phyloP scores from a whole-genome alignment of 1,140 invertebrate species.

The Microplitis demolitor region DNA sequence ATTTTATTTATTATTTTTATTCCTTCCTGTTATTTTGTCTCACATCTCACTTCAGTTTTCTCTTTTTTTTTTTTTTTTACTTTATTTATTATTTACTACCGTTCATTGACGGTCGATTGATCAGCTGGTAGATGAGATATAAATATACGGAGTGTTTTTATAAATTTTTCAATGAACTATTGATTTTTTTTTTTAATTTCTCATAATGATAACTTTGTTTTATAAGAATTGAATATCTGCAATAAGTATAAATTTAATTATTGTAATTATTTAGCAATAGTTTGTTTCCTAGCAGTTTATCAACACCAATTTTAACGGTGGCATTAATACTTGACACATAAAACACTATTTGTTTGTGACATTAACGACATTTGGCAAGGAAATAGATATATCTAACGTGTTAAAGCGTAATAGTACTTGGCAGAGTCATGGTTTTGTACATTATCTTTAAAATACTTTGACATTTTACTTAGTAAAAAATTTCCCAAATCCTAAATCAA shows the following conservation, averaged over 20 bases:
- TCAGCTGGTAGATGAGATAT: constrained; percentile 20
- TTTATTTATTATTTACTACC: neutral
- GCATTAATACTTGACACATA: neutral
- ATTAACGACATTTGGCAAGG: constrained; percentile 23
- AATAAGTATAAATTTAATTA: neutral
- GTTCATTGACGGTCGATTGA: constrained; percentile 10
- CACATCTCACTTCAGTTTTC: neutral
- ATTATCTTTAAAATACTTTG: neutral
- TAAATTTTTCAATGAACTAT: neutral
- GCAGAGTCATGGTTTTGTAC: neutral
- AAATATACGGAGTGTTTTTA: neutral
- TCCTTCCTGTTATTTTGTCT: neutral
- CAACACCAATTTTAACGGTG: neutral
- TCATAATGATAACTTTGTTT: neutral
- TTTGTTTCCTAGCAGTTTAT: neutral
- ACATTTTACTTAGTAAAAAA: neutral
- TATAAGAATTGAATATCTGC: neutral
- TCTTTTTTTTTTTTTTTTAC: neutral
- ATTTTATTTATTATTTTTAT: neutral
- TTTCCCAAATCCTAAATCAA: no score
- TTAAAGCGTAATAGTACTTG: neutral
- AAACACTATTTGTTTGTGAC: constrained; percentile 16
- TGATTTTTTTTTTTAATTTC: no score
- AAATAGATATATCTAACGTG: neutral
- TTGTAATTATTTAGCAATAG: neutral